These are phyloP conservation scores for Halcyon malimbica DNA, from an alignment of 2,113 vertebrate genomes.

Conservation along the genomic window DNA sequence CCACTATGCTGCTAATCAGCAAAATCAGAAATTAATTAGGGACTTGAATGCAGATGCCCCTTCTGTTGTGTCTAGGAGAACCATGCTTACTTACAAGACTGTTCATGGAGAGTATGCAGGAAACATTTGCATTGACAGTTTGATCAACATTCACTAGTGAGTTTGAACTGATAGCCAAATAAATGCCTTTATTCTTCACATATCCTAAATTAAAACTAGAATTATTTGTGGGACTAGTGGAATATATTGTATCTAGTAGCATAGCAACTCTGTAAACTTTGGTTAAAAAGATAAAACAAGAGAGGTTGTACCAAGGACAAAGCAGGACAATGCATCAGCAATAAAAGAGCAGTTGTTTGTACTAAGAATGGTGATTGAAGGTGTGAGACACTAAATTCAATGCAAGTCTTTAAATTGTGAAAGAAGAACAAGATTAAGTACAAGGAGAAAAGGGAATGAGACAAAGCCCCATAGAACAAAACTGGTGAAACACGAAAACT, in stretches of 20 bases:
- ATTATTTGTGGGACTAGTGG: background rate
- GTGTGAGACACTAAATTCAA: background rate
- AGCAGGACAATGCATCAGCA: background rate
- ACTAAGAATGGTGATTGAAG: background rate
- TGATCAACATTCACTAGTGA: background rate
- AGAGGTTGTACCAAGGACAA: background rate
- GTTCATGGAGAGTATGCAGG: background rate
- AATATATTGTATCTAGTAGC: background rate
- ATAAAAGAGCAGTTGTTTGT: background rate
- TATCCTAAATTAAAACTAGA: background rate
- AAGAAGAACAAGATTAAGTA: background rate
- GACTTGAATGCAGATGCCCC: background rate
- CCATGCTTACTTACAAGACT: background rate
- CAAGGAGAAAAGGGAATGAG: background rate
- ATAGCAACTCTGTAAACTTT: background rate
- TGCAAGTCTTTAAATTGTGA: background rate
- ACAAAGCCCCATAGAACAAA: background rate
- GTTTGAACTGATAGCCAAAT: background rate
- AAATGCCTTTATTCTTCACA: background rate
- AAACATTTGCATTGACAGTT: background rate
- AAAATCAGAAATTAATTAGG: background rate
- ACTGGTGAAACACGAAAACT: background rate
- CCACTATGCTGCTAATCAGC: background rate
- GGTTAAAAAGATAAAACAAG: background rate
- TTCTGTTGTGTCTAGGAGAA: background rate